These are phyloP conservation scores for Rhynchotus rufescens DNA, from an alignment of 2,797 vertebrate genomes.

Conservation along the genomic window DNA sequence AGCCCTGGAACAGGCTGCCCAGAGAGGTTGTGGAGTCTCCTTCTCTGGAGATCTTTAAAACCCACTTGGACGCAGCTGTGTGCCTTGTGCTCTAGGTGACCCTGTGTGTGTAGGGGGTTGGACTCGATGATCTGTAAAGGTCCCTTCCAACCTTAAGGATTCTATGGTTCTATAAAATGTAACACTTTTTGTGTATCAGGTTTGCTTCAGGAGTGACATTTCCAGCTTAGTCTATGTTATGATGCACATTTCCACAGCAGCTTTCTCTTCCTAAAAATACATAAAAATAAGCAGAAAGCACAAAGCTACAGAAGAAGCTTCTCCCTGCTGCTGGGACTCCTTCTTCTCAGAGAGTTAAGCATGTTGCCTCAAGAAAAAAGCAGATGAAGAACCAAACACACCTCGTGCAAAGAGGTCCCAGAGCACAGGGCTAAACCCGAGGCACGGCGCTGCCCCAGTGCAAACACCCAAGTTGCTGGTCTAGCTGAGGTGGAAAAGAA, in stretches of 20 bases:
- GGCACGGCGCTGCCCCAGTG: neutral
- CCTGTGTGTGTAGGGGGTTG: too few species aligned
- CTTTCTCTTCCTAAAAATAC: neutral
- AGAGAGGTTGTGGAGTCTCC: too few species aligned
- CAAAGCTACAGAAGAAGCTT: neutral
- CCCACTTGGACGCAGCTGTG: too few species aligned
- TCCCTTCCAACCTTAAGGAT: too few species aligned
- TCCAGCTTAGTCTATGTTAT: too few species aligned
- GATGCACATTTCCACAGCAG: neutral
- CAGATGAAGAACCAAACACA: neutral
- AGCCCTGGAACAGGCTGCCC: too few species aligned
- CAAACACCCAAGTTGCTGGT: neutral
- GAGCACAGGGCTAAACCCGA: neutral
- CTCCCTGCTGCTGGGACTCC: neutral
- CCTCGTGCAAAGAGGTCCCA: neutral
- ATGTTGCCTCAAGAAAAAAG: neutral
- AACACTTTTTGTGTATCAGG: neutral
- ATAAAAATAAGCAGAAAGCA: neutral
- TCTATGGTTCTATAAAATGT: too few species aligned
- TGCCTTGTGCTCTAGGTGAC: too few species aligned
- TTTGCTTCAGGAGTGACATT: neutral
- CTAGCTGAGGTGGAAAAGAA: neutral
- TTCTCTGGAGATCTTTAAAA: too few species aligned
- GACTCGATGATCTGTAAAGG: too few species aligned
- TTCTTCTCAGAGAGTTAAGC: neutral